These are phyloP conservation scores for Drosophila colorata DNA, from an alignment of 2,888 invertebrate species.

Conservation along the genomic window DNA sequence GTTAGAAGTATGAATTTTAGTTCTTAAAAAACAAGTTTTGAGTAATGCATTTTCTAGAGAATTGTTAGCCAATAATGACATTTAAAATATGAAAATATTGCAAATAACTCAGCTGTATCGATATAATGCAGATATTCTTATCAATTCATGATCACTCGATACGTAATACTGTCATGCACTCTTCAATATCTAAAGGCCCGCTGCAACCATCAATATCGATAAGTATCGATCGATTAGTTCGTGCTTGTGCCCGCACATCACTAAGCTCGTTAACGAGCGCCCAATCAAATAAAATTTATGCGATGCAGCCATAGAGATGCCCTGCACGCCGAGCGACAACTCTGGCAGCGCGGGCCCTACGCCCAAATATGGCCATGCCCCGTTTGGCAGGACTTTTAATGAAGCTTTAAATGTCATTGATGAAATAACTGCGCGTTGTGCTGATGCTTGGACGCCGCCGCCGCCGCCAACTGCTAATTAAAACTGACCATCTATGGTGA, in stretches of 20 bases:
- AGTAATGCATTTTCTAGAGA: no score
- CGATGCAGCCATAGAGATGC: slow-evolving; percentile 66
- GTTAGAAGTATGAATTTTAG: not conserved
- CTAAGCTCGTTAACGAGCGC: slow-evolving; percentile 64
- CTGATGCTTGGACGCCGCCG: slow-evolving; percentile 4
- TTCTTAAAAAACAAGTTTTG: not conserved
- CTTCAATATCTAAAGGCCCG: not conserved
- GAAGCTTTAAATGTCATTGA: slow-evolving; percentile 83
- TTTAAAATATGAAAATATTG: no score
- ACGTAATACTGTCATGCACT: no score
- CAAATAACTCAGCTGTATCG: no score
- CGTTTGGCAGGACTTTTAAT: slow-evolving; percentile 81
- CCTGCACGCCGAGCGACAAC: slow-evolving; percentile 46
- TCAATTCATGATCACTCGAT: not conserved
- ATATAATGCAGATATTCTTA: not conserved
- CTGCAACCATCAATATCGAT: not conserved
- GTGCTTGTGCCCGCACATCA: slow-evolving; percentile 33
- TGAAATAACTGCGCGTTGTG: slow-evolving; percentile 72
- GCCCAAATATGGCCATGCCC: slow-evolving; percentile 74
- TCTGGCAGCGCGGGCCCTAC: slow-evolving; percentile 37
- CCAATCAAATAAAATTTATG: slow-evolving; percentile 75
- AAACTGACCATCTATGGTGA: slow-evolving; percentile 73
- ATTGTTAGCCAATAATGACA: no score
- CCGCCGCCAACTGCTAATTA: slow-evolving; percentile 71
- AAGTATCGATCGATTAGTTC: not conserved